Base-by-base conservation (phyloP, 1,140 invertebrate genomes). In the Acromyrmex charruanus region DNA sequence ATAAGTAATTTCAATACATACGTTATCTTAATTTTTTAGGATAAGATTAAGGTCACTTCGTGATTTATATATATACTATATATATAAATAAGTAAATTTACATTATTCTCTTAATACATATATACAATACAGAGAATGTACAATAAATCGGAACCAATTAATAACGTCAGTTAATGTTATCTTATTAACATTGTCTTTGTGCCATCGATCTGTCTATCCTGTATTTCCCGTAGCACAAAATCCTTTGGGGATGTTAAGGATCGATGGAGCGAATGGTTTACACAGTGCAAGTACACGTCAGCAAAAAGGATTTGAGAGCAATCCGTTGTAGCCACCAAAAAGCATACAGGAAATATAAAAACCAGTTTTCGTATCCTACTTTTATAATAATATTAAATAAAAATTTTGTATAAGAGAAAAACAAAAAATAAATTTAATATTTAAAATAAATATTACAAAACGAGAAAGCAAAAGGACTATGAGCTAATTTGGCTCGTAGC, bases 251-350 rank as follows among this genome's bases (percentile, higher is more conserved):
- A 65, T 66, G 58, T 49, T 44, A 28, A 2, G 18, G 12, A 49
- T 51, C 59, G 82, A 77, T 77, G 44, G 28, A 44, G 16, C 80
- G 80, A 82, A 59, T 16, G 39, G 21, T 21, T 74, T 84, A 75
- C 12, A 74, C 21, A 63, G 18, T 18, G 39, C 80, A 49, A 51
- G 80, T 63, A 51, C 21, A 63, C n/a, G 80, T 44, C 39, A 61
- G 28, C 80, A 35, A 63, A 44, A 61, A 74, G 25, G 25, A 74
- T 82, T 82, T 72, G 12, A 82, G 39, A 84, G 55, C 55, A 31
- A 74, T 63, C 39, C 39, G 25, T n/a, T 82, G 80, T 74, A 82
- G 31, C 28, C n/a, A 12, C 16, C 31, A 25, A 25, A 69, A 55
- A 69, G 2, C n/a, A 39, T 39, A 31, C 44, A 39, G n/a, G 9